Conservation (phyloP, 2,113 vertebrate species). For the Trinectes maculatus region DNA sequence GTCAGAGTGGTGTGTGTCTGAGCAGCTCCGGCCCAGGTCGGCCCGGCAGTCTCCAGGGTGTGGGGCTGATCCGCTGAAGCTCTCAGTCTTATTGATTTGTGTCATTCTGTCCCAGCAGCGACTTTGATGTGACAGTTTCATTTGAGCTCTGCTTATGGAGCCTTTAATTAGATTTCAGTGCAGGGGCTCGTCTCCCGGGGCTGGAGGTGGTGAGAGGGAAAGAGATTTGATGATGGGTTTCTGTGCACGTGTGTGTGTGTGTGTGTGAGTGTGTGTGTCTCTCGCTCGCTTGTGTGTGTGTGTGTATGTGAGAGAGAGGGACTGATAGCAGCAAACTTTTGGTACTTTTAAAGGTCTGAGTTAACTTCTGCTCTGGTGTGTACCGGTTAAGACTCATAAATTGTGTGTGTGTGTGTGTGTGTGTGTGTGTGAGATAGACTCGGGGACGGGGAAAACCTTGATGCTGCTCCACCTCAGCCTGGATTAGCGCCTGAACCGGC, state of each 20-base stretch:
- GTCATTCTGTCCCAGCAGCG: constrained; percentile 55
- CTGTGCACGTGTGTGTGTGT: background rate
- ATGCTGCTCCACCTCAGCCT: constrained; percentile 25
- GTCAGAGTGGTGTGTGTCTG: constrained; percentile 15
- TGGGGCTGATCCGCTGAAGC: constrained; percentile 42
- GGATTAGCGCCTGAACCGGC: constrained; percentile 61
- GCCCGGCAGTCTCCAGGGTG: constrained; percentile 38
- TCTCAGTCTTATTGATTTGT: constrained; percentile 67
- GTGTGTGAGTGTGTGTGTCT: constrained; percentile 3
- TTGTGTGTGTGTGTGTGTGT: background rate
- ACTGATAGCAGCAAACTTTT: constrained; percentile 1
- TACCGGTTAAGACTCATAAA: constrained; percentile 14
- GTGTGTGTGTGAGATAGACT: background rate
- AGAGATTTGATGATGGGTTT: constrained; percentile 51
- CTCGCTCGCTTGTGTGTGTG: no score
- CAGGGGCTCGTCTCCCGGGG: constrained; percentile 55
- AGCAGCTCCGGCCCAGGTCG: constrained; percentile 32
- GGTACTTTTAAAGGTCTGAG: constrained; percentile 25
- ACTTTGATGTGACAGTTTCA: constrained; percentile 72
- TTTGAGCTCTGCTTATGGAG: constrained; percentile 63
- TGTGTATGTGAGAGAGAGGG: background rate
- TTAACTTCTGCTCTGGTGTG: constrained; percentile 27
- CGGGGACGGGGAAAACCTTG: constrained; percentile 15
- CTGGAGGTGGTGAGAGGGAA: constrained; percentile 41
- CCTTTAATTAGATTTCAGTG: constrained; percentile 70